Evolutionary conservation across 1,140 invertebrate genomes (phyloP).

Genomic region (Chymomyza costata): DNA sequence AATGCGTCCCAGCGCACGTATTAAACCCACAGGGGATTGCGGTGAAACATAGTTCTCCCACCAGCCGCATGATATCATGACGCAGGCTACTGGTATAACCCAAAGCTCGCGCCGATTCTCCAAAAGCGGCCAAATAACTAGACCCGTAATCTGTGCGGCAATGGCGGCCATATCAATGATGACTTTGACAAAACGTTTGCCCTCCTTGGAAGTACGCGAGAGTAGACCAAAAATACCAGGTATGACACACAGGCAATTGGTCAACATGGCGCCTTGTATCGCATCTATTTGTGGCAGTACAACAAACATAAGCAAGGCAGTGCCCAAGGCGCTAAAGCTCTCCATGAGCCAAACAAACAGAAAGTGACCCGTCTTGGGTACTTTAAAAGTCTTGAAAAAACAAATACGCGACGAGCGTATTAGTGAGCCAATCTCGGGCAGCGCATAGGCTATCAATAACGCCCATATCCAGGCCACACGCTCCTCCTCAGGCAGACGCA

Average conservation of each 20-base stretch:
- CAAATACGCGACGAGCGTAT: slow-evolving; percentile 91
- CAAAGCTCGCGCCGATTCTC: slow-evolving; percentile 84
- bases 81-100: slow-evolving; percentile 88
- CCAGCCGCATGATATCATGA: slow-evolving; percentile 93
- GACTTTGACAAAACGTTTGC: slow-evolving; percentile 85
- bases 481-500: slow-evolving; percentile 86
- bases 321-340: slow-evolving; percentile 89
- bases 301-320: slow-evolving; percentile 89
- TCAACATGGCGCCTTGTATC: slow-evolving; percentile 93
- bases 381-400: slow-evolving; percentile 88
- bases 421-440: slow-evolving; percentile 91
- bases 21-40: slow-evolving; percentile 86
- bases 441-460: slow-evolving; percentile 88
- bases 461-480: slow-evolving; percentile 95
- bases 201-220: slow-evolving; percentile 87
- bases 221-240: slow-evolving; percentile 84
- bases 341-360: slow-evolving; percentile 85
- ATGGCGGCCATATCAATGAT: slow-evolving; percentile 89
- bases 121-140: slow-evolving; percentile 91
- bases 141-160: slow-evolving; percentile 89
- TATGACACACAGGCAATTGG: slow-evolving; percentile 93
- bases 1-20: slow-evolving; percentile 86
- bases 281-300: slow-evolving; percentile 94
- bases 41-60: slow-evolving; percentile 97
- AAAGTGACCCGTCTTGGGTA: slow-evolving; percentile 67